These are phyloP conservation scores for Sylvilagus floridanus DNA, from an alignment of 2,797 vertebrate species.

Conservation along the genomic window DNA sequence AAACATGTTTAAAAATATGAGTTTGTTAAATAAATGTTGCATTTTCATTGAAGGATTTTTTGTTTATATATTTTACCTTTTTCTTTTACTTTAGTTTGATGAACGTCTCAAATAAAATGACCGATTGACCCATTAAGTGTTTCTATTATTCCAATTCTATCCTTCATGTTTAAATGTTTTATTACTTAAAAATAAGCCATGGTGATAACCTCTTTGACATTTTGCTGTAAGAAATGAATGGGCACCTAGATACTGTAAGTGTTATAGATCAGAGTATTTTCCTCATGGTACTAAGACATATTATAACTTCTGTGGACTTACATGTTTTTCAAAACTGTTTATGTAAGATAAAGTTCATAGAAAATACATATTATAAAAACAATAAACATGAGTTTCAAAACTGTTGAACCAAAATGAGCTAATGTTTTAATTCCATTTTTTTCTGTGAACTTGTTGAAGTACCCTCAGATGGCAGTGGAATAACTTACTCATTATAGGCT, in stretches of 20 bases:
- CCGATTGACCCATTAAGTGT: background rate
- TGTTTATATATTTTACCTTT: background rate
- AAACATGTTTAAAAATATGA: background rate
- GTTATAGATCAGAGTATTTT: background rate
- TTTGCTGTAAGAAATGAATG: constrained; percentile 3
- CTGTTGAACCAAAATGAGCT: too few relatives aligned
- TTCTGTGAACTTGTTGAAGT: too few relatives aligned
- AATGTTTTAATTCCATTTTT: too few relatives aligned
- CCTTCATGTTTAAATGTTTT: background rate
- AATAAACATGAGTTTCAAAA: too few relatives aligned
- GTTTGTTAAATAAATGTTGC: background rate
- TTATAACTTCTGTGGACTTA: background rate
- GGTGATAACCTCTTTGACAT: background rate
- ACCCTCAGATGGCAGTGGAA: background rate
- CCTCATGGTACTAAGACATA: background rate
- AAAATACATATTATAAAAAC: too few relatives aligned
- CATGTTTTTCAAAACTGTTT: background rate
- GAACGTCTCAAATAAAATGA: background rate
- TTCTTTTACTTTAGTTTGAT: background rate
- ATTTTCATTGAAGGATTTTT: constrained; percentile 25
- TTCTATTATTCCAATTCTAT: background rate
- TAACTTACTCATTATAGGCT: background rate
- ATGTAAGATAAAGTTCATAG: too few relatives aligned
- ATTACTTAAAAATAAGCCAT: background rate
- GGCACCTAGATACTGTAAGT: background rate